Conservation (phyloP, 2,113 vertebrate genomes). For the Clarias magur region DNA sequence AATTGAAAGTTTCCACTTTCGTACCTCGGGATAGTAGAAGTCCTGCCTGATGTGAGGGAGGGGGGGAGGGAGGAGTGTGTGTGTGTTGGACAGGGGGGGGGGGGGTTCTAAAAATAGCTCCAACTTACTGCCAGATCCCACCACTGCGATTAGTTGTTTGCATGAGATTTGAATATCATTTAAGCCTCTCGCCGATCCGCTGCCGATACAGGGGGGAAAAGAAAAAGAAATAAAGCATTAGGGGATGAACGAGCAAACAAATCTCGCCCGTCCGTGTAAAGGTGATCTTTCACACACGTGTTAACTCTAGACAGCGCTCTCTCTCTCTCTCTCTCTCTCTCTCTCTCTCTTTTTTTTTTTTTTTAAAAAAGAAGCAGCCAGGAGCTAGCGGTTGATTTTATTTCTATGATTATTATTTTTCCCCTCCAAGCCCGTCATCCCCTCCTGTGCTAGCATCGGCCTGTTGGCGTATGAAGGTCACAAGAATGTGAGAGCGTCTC, state of each 20-base stretch:
- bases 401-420: too few species aligned
- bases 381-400: background rate
- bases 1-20: conserved; percentile 74
- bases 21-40: conserved; percentile 65
- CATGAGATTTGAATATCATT: conserved; percentile 73
- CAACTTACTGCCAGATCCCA: conserved; percentile 71
- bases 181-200: conserved; percentile 50
- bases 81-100: background rate
- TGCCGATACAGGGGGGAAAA: conserved; percentile 32
- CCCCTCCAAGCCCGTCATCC: conserved; percentile 53
- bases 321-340: background rate
- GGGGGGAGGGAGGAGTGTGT: background rate
- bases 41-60: conserved; percentile 52
- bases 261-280: background rate
- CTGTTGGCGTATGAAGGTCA: conserved; percentile 76
- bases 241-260: conserved; percentile 31
- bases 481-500: conserved; percentile 72
- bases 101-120: conserved; percentile 73
- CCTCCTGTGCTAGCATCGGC: conserved; percentile 61
- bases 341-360: too few species aligned
- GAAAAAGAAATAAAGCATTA: conserved; percentile 33
- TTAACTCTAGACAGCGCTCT: background rate
- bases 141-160: conserved; percentile 67
- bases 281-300: conserved; percentile 25
- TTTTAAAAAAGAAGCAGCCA: conserved; percentile 22